A percentile compares a stretch with the other conserved stretches of the same genome.
Evolutionary conservation across 1,140 invertebrate species (phyloP).

Genomic region (Drosophila quadrilineata): DNA sequence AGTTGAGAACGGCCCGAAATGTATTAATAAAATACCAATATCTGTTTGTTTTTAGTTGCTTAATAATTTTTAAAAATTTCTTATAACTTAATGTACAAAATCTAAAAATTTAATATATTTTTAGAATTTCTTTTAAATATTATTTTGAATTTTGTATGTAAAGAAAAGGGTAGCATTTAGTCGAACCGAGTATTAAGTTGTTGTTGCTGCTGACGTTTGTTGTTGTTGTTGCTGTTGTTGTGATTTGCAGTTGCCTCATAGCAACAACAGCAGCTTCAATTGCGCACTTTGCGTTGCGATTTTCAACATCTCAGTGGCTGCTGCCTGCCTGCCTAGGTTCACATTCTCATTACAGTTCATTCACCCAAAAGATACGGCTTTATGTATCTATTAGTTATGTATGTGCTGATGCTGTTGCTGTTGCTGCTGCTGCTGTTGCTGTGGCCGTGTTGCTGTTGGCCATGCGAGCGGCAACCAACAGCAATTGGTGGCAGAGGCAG

Average conservation of each 20-base stretch:
- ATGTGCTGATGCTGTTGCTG: conserved; percentile 55
- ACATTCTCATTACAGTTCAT: conserved; percentile 80
- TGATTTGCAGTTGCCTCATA: conserved; percentile 20
- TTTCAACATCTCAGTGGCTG: conserved; percentile 65
- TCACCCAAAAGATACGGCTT: conserved; percentile 78
- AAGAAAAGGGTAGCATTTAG: too few relatives aligned
- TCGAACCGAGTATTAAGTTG: too few relatives aligned
- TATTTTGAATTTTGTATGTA: too few relatives aligned
- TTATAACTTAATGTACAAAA: too few relatives aligned
- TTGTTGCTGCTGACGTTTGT: conserved; percentile 24
- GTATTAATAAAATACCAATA: too few relatives aligned
- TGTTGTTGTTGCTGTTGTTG: not conserved
- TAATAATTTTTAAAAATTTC: too few relatives aligned
- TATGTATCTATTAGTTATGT: conserved; percentile 79
- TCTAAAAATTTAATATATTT: too few relatives aligned
- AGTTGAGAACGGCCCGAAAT: too few relatives aligned
- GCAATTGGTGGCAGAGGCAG: conserved; percentile 5
- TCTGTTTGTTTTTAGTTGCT: too few relatives aligned
- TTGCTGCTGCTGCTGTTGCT: conserved; percentile 11
- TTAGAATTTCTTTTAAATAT: too few relatives aligned
- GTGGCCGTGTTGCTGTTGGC: conserved; percentile 31
- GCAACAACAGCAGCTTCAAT: conserved; percentile 47
- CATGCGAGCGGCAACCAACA: conserved; percentile 21
- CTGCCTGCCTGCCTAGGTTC: conserved; percentile 57
- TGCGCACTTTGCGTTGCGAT: conserved; percentile 71